Conservation (phyloP, 2,888 invertebrate species). For the Andrena marginata region DNA sequence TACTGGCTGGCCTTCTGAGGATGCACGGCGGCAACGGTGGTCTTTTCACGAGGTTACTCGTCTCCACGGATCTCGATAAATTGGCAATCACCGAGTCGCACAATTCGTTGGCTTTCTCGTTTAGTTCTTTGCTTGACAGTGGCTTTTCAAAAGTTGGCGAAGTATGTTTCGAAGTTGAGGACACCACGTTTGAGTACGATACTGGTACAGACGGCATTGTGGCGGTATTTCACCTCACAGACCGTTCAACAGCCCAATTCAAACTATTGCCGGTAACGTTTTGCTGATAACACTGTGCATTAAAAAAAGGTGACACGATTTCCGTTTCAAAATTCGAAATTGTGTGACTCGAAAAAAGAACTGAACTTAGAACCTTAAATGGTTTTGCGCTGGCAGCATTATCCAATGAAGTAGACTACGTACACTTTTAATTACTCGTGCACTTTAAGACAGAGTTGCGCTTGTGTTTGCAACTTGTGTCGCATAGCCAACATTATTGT, state of each 20-base stretch:
- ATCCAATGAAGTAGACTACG: neutral
- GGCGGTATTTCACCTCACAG: neutral
- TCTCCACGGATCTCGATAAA: conserved; percentile 3
- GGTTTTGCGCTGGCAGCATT: neutral
- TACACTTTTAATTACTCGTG: conserved; percentile 3
- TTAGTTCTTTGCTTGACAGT: conserved; percentile 2
- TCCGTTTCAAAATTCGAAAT: neutral
- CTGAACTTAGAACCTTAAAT: neutral
- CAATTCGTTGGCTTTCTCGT: neutral
- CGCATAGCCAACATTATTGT: neutral
- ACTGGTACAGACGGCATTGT: conserved; percentile 66
- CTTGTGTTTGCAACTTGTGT: neutral
- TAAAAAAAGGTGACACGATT: neutral
- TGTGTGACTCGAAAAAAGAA: neutral
- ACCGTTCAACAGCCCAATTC: neutral
- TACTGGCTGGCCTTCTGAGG: conserved; percentile 45
- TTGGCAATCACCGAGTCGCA: conserved; percentile 9
- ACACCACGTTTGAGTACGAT: conserved; percentile 8
- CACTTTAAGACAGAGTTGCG: neutral
- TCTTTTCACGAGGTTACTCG: conserved; percentile 36
- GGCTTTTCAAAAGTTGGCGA: conserved; percentile 16
- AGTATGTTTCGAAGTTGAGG: conserved; percentile 18
- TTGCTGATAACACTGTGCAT: neutral
- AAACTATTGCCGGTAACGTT: neutral
- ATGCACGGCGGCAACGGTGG: conserved; percentile 65